Percentiles rank a stretch among this genome's conserved stretches.
Conservation (phyloP, 2,113 vertebrate species). For the Sinosuthora webbiana region DNA sequence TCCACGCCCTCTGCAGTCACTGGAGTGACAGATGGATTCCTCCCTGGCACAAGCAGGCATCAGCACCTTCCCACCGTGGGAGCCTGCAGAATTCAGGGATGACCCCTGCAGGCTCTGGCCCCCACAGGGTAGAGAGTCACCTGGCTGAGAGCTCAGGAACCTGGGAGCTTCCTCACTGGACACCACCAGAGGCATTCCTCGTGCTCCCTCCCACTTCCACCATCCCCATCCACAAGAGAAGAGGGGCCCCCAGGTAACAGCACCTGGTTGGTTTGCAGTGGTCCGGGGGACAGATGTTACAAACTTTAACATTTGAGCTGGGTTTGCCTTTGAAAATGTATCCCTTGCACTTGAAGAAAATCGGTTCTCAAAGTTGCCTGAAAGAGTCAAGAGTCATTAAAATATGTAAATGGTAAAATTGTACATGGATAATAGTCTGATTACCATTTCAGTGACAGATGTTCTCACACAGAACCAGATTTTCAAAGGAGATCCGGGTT, state of each 20-base stretch:
- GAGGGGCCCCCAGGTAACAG: not conserved
- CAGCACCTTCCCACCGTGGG: fast-evolving
- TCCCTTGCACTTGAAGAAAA: conserved; percentile 7
- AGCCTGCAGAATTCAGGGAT: not conserved
- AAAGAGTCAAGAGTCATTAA: conserved; percentile 66
- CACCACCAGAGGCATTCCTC: not conserved
- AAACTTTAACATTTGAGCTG: not conserved
- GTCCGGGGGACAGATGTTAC: not conserved
- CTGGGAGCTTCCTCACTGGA: fast-evolving
- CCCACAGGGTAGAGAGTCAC: fast-evolving
- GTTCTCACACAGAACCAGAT: conserved; percentile 61
- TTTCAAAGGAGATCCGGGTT: conserved; percentile 68
- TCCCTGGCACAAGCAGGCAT: fast-evolving
- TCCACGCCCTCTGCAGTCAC: not conserved
- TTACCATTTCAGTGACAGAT: conserved; percentile 66
- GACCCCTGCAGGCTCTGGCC: not conserved
- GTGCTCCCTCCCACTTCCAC: fast-evolving
- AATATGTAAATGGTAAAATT: conserved; percentile 65
- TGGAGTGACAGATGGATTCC: not conserved
- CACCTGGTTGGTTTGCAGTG: fast-evolving
- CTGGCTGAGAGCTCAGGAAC: not conserved
- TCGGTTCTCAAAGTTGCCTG: not conserved
- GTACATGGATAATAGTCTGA: conserved; percentile 56
- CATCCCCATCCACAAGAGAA: fast-evolving
- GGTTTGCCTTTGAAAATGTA: not conserved